Evolutionary conservation across 2,888 invertebrate genomes (phyloP).

Genomic region (Clusia tigrina): DNA sequence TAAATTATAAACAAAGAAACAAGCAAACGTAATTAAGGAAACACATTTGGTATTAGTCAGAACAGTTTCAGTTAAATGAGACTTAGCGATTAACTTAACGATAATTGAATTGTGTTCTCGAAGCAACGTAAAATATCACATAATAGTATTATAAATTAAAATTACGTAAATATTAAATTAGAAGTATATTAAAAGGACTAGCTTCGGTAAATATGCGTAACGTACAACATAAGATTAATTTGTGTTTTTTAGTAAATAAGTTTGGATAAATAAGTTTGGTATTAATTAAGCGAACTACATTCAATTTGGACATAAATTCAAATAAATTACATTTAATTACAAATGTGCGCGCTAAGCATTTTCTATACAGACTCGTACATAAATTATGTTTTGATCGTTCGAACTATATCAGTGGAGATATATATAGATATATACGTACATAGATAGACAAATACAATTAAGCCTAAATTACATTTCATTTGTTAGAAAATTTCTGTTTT

Average conservation of each 20-base stretch:
- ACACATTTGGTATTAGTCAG: constrained; percentile 27
- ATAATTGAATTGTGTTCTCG: constrained; percentile 14
- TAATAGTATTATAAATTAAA: no score
- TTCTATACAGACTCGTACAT: background rate
- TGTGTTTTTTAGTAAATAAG: background rate
- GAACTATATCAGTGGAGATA: background rate
- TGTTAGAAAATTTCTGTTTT: constrained; percentile 15
- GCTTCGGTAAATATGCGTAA: constrained; percentile 23
- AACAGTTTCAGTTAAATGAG: constrained; percentile 2
- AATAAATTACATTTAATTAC: constrained; percentile 16
- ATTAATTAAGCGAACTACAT: background rate
- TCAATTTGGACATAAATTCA: constrained; percentile 11
- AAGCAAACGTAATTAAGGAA: constrained; percentile 8
- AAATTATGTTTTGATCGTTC: background rate
- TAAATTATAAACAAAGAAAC: constrained; percentile 10
- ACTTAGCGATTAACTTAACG: constrained; percentile 17
- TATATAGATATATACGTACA: no score
- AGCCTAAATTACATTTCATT: background rate
- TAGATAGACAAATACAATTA: background rate
- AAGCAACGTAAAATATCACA: constrained; percentile 16
- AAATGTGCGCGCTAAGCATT: constrained; percentile 28
- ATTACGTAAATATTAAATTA: constrained; percentile 13
- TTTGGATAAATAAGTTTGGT: constrained; percentile 3
- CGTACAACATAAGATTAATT: constrained; percentile 10
- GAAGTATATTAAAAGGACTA: constrained; percentile 22